phyloP scores from a whole-genome alignment of 2,113 vertebrate genomes.

The Potamarius usumacintae region DNA sequence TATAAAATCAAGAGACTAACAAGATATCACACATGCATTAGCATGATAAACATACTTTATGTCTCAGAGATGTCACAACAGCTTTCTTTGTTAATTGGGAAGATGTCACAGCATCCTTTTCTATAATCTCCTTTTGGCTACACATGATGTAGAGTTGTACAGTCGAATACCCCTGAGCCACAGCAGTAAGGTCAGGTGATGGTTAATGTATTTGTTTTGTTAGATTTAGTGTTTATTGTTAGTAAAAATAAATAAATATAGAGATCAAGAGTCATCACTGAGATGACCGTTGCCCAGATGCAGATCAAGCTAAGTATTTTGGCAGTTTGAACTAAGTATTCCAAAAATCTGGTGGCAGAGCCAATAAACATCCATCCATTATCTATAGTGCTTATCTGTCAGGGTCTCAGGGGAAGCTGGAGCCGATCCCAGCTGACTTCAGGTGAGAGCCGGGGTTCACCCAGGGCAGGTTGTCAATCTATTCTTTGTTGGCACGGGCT shows the following conservation, averaged over 20 bases:
- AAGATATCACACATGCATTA: no score
- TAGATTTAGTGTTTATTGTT: background rate
- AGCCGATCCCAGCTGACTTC: no score
- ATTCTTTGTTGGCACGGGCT: no score
- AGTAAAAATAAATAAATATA: background rate
- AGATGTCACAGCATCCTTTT: background rate
- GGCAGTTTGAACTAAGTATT: background rate
- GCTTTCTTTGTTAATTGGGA: no score
- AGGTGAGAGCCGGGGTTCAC: no score
- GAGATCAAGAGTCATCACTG: background rate
- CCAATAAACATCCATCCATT: background rate
- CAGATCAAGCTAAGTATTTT: background rate
- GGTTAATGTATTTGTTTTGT: background rate
- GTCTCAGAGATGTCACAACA: no score
- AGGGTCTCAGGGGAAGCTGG: no score
- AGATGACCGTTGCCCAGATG: background rate
- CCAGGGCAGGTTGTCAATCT: no score
- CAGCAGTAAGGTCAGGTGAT: background rate
- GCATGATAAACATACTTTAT: no score
- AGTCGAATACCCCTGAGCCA: background rate
- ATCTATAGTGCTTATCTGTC: no score
- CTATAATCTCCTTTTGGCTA: background rate
- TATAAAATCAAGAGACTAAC: no score
- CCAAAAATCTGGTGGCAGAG: background rate
- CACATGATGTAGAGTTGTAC: background rate